Evolutionary conservation across 2,888 invertebrate species (phyloP).

Genomic region (Cataglyphis rosenhaueri): DNA sequence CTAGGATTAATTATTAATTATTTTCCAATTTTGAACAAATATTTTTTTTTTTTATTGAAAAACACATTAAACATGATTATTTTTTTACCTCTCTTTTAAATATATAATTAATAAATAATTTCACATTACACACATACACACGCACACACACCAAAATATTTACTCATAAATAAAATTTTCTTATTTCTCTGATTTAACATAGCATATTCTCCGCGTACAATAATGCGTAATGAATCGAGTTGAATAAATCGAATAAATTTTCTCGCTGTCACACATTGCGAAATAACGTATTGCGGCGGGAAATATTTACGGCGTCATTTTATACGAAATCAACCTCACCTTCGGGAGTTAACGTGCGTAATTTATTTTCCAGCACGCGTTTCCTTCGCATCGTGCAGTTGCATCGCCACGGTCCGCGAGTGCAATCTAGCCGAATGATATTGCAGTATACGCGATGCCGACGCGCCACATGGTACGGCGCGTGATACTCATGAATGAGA

Average conservation of each 20-base stretch:
- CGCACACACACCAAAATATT: background rate
- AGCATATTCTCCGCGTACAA: background rate
- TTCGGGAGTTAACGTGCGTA: conserved; percentile 38
- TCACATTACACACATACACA: too few species aligned
- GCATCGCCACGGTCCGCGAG: conserved; percentile 67
- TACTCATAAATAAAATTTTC: background rate
- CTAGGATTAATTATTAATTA: background rate
- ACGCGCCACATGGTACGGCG: conserved; percentile 43
- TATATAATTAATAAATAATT: background rate
- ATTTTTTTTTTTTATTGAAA: background rate
- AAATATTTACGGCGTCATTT: conserved; percentile 43
- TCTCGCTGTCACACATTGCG: conserved; percentile 1
- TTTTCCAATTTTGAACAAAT: background rate
- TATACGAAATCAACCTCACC: conserved; percentile 42
- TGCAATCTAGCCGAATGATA: conserved; percentile 70
- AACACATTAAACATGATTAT: background rate
- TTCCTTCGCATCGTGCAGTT: conserved; percentile 69
- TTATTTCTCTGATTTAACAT: background rate
- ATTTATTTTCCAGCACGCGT: conserved; percentile 42
- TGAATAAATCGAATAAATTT: conserved; percentile 25
- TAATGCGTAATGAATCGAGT: background rate
- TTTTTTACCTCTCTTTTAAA: background rate
- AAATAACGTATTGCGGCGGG: conserved; percentile 14
- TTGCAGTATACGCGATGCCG: conserved; percentile 57
- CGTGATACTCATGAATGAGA: conserved; percentile 53